These are phyloP conservation scores for Goniozus legneri DNA, from an alignment of 1,140 invertebrate species.

Conservation along the genomic window DNA sequence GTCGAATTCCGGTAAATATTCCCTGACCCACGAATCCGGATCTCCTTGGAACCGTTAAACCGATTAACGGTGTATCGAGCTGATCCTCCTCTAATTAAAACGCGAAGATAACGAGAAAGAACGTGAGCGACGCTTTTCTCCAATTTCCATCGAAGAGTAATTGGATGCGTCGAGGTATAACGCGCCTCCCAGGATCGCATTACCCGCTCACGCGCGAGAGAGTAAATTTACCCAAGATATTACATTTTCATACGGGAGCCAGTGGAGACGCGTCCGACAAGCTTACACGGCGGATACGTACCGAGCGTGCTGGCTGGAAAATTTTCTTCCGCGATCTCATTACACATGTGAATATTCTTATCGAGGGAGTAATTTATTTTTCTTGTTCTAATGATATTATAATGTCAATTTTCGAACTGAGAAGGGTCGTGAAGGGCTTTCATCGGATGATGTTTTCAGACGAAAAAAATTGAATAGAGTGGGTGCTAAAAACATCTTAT, in stretches of 20 bases:
- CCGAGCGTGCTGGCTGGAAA: conserved; percentile 16
- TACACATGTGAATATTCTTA: conserved; percentile 11
- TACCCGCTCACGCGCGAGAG: conserved; percentile 12
- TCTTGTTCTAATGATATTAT: conserved; percentile 2
- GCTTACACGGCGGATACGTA: conserved; percentile 13
- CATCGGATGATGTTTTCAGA: neutral
- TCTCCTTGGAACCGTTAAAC: conserved; percentile 5
- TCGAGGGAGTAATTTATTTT: conserved; percentile 10
- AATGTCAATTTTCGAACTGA: neutral
- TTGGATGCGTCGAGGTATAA: conserved; percentile 8
- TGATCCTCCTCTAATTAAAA: conserved; percentile 11
- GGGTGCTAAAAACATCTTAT: too few species aligned
- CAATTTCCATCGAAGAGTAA: conserved; percentile 3
- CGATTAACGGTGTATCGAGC: conserved; percentile 2
- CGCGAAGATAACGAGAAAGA: neutral
- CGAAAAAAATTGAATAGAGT: too few species aligned
- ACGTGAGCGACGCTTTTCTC: neutral
- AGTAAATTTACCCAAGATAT: conserved; percentile 24
- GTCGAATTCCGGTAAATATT: too few species aligned
- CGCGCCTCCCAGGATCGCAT: conserved; percentile 9
- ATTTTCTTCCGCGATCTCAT: conserved; percentile 6
- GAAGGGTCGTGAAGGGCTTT: too few species aligned
- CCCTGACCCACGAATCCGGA: too few species aligned
- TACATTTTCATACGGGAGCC: conserved; percentile 22
- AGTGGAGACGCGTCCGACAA: conserved; percentile 5